phyloP scores from a whole-genome alignment of 2,113 vertebrate species.

The Andinoacara biseriatus region DNA sequence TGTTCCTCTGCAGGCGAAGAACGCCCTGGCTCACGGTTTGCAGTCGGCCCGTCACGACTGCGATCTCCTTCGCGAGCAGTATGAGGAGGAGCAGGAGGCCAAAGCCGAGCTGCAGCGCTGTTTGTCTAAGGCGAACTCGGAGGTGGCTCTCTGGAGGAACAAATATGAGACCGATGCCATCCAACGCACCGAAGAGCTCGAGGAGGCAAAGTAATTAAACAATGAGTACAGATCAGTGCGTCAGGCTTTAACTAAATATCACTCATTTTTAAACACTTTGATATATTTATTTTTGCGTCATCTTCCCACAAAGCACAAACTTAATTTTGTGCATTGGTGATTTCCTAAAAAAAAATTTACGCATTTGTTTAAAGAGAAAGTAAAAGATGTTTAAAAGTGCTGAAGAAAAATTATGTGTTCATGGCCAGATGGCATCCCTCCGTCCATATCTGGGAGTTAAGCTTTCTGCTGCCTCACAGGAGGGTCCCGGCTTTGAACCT shows the following conservation, averaged over 20 bases:
- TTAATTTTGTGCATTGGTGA: not conserved
- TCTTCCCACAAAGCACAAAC: not conserved
- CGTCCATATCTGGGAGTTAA: too few species aligned
- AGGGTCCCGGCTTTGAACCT: not conserved
- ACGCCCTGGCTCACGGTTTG: constrained; percentile 41
- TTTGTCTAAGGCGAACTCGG: constrained; percentile 65
- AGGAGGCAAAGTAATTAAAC: constrained; percentile 81
- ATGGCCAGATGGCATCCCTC: too few species aligned
- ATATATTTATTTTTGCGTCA: not conserved
- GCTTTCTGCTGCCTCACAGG: too few species aligned
- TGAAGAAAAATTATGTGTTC: too few species aligned
- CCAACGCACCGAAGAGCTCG: constrained; percentile 86
- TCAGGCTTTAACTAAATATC: not conserved
- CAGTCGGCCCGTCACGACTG: constrained; percentile 54
- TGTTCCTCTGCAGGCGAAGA: constrained; percentile 34
- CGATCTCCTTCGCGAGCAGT: constrained; percentile 53
- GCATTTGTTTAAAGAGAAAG: not conserved
- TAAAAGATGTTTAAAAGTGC: too few species aligned
- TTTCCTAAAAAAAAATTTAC: not conserved
- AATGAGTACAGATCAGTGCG: not conserved
- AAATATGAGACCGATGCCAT: constrained; percentile 81
- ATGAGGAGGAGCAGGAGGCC: constrained; percentile 55
- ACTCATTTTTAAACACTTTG: not conserved
- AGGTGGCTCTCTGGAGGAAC: constrained; percentile 83
- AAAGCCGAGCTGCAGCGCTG: constrained; percentile 54